These are phyloP conservation scores for Microctenopoma steveboyesi DNA, from an alignment of 2,797 vertebrate genomes.

Conservation along the genomic window DNA sequence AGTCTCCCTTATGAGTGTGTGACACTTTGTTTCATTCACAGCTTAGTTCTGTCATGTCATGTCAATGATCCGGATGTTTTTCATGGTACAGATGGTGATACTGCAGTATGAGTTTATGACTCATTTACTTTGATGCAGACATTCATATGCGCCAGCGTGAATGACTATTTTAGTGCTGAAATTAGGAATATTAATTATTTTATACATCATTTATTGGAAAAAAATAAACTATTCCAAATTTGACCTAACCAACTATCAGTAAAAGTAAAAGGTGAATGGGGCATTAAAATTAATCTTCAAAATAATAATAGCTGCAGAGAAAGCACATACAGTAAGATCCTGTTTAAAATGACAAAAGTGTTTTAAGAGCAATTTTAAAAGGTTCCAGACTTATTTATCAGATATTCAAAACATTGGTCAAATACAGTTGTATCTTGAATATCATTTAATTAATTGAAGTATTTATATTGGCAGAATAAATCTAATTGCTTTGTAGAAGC, in stretches of 20 bases:
- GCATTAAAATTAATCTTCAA: neutral
- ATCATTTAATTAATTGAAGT: too few relatives aligned
- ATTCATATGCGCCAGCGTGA: slow-evolving; percentile 6
- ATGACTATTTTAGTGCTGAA: slow-evolving; percentile 11
- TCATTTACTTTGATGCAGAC: slow-evolving; percentile 42
- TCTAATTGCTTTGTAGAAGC: neutral
- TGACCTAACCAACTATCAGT: neutral
- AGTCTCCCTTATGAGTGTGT: slow-evolving; percentile 41
- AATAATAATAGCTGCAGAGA: neutral
- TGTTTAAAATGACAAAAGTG: neutral
- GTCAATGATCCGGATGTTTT: slow-evolving; percentile 14
- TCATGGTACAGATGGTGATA: slow-evolving; percentile 15
- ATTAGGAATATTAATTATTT: neutral
- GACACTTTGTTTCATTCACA: slow-evolving; percentile 48
- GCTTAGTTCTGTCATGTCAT: slow-evolving; percentile 17
- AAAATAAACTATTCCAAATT: neutral
- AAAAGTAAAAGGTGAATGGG: neutral
- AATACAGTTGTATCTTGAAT: neutral
- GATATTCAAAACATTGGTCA: neutral
- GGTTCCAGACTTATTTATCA: neutral
- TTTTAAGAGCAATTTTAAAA: neutral
- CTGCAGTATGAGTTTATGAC: slow-evolving; percentile 44
- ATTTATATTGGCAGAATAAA: neutral
- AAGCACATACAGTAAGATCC: neutral
- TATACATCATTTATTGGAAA: neutral